These are phyloP conservation scores for Dexiosoma caninum DNA, from an alignment of 2,888 invertebrate species.

Conservation along the genomic window DNA sequence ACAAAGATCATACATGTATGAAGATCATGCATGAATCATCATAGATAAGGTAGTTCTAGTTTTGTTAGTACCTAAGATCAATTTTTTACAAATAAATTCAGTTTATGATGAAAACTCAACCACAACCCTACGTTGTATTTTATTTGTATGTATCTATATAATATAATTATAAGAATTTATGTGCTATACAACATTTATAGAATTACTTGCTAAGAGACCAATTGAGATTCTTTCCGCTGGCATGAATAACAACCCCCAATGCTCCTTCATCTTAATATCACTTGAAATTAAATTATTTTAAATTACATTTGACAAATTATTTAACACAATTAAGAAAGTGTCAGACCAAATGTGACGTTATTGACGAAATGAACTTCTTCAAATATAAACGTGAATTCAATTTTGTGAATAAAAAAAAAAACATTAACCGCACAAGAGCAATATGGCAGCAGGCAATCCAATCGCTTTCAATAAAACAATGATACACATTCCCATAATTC, in stretches of 20 bases:
- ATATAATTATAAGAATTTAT: too few relatives aligned
- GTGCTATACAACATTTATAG: too few relatives aligned
- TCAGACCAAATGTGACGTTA: neutral
- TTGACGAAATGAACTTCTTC: neutral
- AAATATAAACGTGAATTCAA: constrained; percentile 7
- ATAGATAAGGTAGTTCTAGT: too few relatives aligned
- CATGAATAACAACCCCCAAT: neutral
- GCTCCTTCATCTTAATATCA: neutral
- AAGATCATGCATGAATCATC: too few relatives aligned
- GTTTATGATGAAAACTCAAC: too few relatives aligned
- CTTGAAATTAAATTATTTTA: constrained; percentile 22
- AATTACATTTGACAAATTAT: constrained; percentile 33
- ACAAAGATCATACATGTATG: too few relatives aligned
- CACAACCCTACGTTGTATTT: too few relatives aligned
- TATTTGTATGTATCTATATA: too few relatives aligned
- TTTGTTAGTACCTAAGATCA: too few relatives aligned
- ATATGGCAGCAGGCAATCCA: neutral
- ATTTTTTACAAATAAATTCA: too few relatives aligned
- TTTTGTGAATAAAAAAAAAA: constrained; percentile 8
- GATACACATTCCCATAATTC: neutral
- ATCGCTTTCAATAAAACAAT: neutral
- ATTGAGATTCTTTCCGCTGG: neutral
- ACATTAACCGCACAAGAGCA: neutral
- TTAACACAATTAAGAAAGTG: constrained; percentile 20
- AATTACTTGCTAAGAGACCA: neutral